phyloP scores from a whole-genome alignment of 1,140 invertebrate genomes.

The Kradibia gibbosae region DNA sequence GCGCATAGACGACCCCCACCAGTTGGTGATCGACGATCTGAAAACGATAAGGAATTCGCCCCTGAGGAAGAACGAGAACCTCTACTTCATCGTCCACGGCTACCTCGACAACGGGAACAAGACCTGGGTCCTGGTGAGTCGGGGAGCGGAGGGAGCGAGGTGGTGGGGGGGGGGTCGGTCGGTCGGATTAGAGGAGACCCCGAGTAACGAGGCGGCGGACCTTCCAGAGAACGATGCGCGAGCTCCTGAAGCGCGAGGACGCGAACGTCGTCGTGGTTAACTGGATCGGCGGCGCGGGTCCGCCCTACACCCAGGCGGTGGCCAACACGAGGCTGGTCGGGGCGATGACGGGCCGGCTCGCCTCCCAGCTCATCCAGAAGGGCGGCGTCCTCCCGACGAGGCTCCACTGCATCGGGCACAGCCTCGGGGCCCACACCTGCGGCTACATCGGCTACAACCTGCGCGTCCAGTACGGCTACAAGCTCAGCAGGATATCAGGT shows the following conservation, averaged over 20 bases:
- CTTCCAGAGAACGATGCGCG: slow-evolving; percentile 75
- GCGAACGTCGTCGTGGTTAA: slow-evolving; percentile 86
- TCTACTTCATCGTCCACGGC: slow-evolving; percentile 87
- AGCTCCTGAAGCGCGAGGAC: slow-evolving; percentile 78
- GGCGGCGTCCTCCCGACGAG: slow-evolving; percentile 57
- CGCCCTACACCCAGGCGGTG: slow-evolving; percentile 91
- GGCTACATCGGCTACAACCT: slow-evolving; percentile 87
- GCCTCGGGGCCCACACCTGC: slow-evolving; percentile 87
- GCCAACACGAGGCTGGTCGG: slow-evolving; percentile 92
- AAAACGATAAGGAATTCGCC: slow-evolving; percentile 76
- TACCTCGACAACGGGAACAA: slow-evolving; percentile 88
- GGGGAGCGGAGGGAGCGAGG: slow-evolving; percentile 63
- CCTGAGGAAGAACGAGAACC: slow-evolving; percentile 76
- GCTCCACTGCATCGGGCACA: slow-evolving; percentile 91
- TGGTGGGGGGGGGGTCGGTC: no score
- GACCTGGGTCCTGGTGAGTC: slow-evolving; percentile 79
- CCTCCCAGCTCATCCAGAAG: slow-evolving; percentile 70
- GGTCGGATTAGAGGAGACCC: no score
- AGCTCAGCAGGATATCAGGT: slow-evolving; percentile 75
- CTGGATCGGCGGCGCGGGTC: slow-evolving; percentile 87
- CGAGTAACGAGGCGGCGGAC: slow-evolving; percentile 47
- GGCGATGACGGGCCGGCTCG: slow-evolving; percentile 84
- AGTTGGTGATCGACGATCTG: slow-evolving; percentile 78
- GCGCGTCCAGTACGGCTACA: slow-evolving; percentile 62
- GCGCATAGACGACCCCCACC: slow-evolving; percentile 73